phyloP scores from a whole-genome alignment of 2,113 vertebrate genomes.

The Phoenicopterus ruber region DNA sequence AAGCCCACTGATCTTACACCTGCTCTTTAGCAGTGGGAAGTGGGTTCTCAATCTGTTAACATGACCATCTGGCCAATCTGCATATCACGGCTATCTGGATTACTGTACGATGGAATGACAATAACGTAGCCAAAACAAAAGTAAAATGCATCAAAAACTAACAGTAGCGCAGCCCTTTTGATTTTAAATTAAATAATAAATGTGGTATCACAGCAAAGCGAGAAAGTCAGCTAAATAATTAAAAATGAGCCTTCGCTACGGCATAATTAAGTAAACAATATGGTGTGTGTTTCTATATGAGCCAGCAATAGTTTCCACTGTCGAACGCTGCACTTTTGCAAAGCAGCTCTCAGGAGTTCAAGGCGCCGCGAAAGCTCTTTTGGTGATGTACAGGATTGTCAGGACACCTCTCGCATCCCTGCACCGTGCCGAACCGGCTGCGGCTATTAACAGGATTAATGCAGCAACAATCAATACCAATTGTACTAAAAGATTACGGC shows the following conservation, averaged over 20 bases:
- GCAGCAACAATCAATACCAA: slow-evolving; percentile 7
- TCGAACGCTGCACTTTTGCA: neutral
- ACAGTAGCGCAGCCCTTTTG: slow-evolving; percentile 27
- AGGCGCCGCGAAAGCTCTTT: slow-evolving; percentile 11
- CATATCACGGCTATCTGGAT: slow-evolving; percentile 75
- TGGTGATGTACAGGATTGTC: neutral
- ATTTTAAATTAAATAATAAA: slow-evolving; percentile 64
- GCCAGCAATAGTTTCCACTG: neutral
- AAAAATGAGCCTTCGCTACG: slow-evolving; percentile 9
- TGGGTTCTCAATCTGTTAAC: slow-evolving; percentile 80
- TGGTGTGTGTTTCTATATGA: neutral
- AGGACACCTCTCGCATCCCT: slow-evolving; percentile 28
- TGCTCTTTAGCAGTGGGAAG: slow-evolving; percentile 81
- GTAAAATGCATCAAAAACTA: slow-evolving; percentile 65
- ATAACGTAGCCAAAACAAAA: slow-evolving; percentile 70
- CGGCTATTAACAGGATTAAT: slow-evolving; percentile 35
- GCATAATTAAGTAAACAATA: slow-evolving; percentile 56
- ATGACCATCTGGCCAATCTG: slow-evolving; percentile 81
- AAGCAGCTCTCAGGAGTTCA: neutral
- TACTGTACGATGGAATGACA: slow-evolving; percentile 76
- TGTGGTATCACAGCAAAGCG: slow-evolving; percentile 2
- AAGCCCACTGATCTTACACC: slow-evolving; percentile 74
- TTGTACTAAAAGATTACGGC: neutral
- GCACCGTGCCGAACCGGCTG: neutral
- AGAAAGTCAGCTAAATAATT: slow-evolving; percentile 56